A percentile compares a stretch with the other conserved stretches of the same genome.
phyloP scores from a whole-genome alignment of 2,113 vertebrate genomes.

The Stomatorhinus ivindoensis region DNA sequence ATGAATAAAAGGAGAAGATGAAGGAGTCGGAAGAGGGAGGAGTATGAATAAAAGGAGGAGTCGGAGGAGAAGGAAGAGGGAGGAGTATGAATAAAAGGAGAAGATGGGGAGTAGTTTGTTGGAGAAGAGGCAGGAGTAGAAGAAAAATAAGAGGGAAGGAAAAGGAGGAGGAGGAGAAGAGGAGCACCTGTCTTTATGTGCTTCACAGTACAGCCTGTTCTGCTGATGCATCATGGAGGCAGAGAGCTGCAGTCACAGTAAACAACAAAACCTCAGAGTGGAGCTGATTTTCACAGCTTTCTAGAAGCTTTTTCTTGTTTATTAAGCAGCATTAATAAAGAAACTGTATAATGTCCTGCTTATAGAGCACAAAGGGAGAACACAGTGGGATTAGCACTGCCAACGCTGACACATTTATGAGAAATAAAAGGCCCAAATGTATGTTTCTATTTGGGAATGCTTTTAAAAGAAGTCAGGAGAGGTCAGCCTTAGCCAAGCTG shows the following conservation, averaged over 20 bases:
- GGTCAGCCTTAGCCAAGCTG: conserved; percentile 20
- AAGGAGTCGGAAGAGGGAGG: background rate
- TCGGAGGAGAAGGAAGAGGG: background rate
- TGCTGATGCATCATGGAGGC: conserved; percentile 55
- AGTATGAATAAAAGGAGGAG: background rate
- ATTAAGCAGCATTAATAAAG: conserved; percentile 55
- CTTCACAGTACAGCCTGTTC: conserved; percentile 56
- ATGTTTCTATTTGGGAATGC: conserved; percentile 5
- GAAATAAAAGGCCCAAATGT: conserved; percentile 20
- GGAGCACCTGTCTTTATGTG: conserved; percentile 51
- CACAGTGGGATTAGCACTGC: background rate
- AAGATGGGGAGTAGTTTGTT: background rate
- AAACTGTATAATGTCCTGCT: conserved; percentile 46
- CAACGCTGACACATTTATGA: conserved; percentile 22
- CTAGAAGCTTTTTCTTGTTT: conserved; percentile 22
- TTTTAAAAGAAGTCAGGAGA: conserved; percentile 24
- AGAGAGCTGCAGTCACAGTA: conserved; percentile 55
- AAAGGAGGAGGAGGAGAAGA: background rate
- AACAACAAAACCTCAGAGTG: conserved; percentile 56
- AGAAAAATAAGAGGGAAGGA: background rate
- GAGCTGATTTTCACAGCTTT: conserved; percentile 42
- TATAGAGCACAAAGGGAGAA: conserved; percentile 39
- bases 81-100: background rate
- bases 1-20: background rate
- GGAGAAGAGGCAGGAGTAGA: background rate